Evolutionary conservation across 2,797 vertebrate genomes (phyloP).

Genomic region (Acanthopagrus latus): DNA sequence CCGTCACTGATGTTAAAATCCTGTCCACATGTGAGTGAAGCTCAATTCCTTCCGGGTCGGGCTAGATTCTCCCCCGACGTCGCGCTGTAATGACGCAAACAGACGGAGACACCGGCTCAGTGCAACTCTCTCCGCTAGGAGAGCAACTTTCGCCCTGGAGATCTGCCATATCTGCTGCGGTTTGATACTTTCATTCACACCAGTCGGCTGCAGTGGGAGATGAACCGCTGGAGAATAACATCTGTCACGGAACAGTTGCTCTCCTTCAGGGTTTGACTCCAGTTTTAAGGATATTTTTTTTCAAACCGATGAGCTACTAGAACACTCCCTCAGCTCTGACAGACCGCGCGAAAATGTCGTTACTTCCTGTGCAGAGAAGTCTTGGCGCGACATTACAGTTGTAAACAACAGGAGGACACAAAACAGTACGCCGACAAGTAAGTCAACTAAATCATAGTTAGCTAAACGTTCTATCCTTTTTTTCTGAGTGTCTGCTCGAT

Average conservation of each 20-base stretch:
- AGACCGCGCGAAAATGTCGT: slow-evolving; percentile 88
- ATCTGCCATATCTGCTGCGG: fast-evolving
- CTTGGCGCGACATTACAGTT: slow-evolving; percentile 82
- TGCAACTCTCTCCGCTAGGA: slow-evolving; percentile 4
- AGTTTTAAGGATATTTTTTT: background rate
- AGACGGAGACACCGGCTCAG: slow-evolving; percentile 27
- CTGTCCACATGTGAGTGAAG: slow-evolving; percentile 85
- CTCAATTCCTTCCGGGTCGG: slow-evolving; percentile 83
- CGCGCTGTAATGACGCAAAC: slow-evolving; percentile 64
- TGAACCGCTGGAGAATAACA: background rate
- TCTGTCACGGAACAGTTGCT: fast-evolving
- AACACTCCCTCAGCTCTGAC: slow-evolving; percentile 26
- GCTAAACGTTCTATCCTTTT: fast-evolving
- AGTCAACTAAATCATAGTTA: background rate
- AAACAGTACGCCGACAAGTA: slow-evolving; percentile 25
- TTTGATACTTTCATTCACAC: fast-evolving
- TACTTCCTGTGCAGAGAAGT: slow-evolving; percentile 81
- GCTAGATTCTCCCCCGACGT: background rate
- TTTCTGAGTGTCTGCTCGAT: background rate
- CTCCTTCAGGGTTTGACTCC: fast-evolving
- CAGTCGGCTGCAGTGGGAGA: no score
- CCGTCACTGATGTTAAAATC: slow-evolving; percentile 76
- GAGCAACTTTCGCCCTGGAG: slow-evolving; percentile 30
- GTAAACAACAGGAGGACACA: slow-evolving; percentile 68
- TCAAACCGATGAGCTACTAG: slow-evolving; percentile 21